Evolutionary conservation across 2,113 vertebrate genomes (phyloP), one percentile per base, ranked within the genome.

Genomic region (Melanostigma gelatinosum): DNA sequence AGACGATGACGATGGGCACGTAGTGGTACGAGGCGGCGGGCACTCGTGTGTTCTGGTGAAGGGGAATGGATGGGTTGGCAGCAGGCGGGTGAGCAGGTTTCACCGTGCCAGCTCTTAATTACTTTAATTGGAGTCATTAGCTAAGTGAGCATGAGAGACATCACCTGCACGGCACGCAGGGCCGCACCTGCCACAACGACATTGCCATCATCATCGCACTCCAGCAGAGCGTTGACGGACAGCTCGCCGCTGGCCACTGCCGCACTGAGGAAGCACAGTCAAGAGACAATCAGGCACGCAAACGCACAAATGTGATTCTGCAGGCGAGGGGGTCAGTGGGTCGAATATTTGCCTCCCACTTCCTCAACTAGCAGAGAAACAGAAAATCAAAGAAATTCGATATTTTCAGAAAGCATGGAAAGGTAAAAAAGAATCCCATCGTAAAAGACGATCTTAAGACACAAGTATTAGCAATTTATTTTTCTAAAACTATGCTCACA

Each of bases 111-210:
- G 90, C 91, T 92, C 87, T 93, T 93, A 93, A 94, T 94, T 91
- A 94, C 90, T 89, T 91, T 93, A 93, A 93, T 93, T 91, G 91
- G 85, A 89, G 82, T 89, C 93, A 94, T 94, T 94, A 93, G 91
- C 85, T 89, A 88, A 90, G 90, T 89, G 90, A 93, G 80, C 91
- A 87, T 90, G 88, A 87, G 91, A 92, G 91, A 89, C 91, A 89
- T 93, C 92, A 93, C 93, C 92, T 93, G 93, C 91, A 88, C 82
- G 74, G 88, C 89, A 89, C 38, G 87, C 87, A 88, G 85, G 84
- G 91, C 83, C 82, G 78, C 92, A 94, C 93, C 92, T 93, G 92
- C 90, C 85, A 90, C 79, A 55, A 74, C 74, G 27, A 85, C 87
- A 82, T 38, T 60, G 70, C 82, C 77, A 73, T 92, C 84, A 87